Base-by-base conservation (phyloP, 1,140 invertebrate species). In the Arion vulgaris region DNA sequence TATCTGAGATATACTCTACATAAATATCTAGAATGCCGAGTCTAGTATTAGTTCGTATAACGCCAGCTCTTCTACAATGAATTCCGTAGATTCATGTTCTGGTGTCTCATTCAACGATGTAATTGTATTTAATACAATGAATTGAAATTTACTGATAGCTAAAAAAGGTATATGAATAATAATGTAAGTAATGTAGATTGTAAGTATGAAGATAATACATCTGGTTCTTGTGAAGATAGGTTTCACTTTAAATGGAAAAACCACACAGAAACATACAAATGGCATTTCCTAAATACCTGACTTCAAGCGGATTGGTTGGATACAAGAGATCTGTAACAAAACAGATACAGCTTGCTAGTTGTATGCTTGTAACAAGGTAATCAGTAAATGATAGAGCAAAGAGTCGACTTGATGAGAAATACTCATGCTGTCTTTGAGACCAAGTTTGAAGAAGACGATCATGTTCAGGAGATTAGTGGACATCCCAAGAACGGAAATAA, bases 401-500 rank as follows among this genome's bases (percentile, higher is more conserved):
- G 5, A 66, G 62, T 32, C 62, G n/a, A n/a, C n/a, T n/a, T n/a
- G n/a, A n/a, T n/a, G n/a, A n/a, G n/a, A n/a, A 66, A 66, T 28
- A 32, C 28, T 66, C n/a, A 66, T 66, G 62, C 62, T 66, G 62
- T 66, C 28, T 66, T 66, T 66, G 28, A 66, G 62, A 34, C 62
- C 62, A 32, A 66, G 62, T 5, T 66, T 66, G 2, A 17, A 66
- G 62, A 66, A 66, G 28, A 66, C 17, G 62, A 66, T 23, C n/a
- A 66, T 32, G 62, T 66, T 66, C 9, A 66, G 11, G 28, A 66
- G 5, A 17, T 66, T 66, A 7, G 62, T 66, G 53, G 26, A 9
- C 2, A 57, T 2, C 2, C 53, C 53, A 57, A 57, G 9, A 57
- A 57, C 53, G 5, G 19, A 57, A 71, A 71, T 36, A 5, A 34